Evolutionary conservation across 2,113 vertebrate species (phyloP).

Genomic region (Hydropotes inermis): DNA sequence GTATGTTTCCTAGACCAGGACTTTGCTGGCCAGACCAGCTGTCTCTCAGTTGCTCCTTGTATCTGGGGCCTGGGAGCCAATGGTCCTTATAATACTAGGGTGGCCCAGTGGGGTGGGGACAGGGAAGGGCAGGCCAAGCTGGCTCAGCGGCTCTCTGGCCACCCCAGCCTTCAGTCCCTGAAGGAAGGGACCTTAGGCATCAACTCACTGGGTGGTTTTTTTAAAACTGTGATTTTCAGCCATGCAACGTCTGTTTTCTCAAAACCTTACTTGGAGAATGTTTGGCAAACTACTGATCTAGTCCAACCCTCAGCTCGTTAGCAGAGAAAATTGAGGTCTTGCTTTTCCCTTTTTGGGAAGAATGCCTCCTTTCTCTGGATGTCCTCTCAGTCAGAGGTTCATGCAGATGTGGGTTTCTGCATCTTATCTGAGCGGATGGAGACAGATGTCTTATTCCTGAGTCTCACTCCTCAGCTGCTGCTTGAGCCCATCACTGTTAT

Average conservation of each 20-base stretch:
- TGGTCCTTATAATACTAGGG: background rate
- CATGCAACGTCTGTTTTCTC: background rate
- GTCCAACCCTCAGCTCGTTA: background rate
- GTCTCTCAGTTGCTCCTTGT: background rate
- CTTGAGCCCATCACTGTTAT: background rate
- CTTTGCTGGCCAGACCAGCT: background rate
- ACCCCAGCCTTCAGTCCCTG: background rate
- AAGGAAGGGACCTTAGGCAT: background rate
- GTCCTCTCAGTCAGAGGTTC: background rate
- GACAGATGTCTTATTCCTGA: background rate
- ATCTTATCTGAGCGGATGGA: background rate
- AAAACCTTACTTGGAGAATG: constrained; percentile 5
- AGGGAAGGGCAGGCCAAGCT: background rate
- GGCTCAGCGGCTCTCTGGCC: background rate
- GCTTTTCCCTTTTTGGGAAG: background rate
- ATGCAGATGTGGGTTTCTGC: background rate
- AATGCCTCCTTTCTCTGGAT: background rate
- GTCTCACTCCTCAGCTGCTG: background rate
- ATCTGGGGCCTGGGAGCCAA: background rate
- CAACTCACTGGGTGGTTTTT: background rate
- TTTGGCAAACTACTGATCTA: constrained; percentile 21
- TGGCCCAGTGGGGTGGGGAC: background rate
- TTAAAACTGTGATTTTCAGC: background rate
- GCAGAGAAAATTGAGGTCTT: background rate
- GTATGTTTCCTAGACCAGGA: background rate